Conservation (phyloP, 1,140 invertebrate species). For the Lanistes nyassanus region DNA sequence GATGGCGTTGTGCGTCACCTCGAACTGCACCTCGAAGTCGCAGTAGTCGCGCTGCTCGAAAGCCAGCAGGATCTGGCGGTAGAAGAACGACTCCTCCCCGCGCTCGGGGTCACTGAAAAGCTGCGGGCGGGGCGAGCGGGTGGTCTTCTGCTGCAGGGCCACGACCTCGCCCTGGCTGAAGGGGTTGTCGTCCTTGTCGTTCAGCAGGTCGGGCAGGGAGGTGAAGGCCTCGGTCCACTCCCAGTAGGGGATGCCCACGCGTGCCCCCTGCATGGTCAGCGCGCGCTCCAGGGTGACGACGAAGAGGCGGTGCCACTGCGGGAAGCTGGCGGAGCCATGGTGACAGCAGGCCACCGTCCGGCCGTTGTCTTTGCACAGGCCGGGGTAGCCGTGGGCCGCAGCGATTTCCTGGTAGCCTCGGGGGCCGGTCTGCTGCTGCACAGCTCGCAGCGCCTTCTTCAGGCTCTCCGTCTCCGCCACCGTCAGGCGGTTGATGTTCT, state of each 20-base stretch:
- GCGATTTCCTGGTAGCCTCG: constrained; percentile 32
- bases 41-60: constrained; percentile 38
- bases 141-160: constrained; percentile 12
- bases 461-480: constrained; percentile 26
- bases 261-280: neutral
- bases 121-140: constrained; percentile 19
- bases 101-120: constrained; percentile 34
- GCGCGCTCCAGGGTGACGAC: neutral
- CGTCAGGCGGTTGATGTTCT: constrained; percentile 31
- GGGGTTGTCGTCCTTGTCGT: constrained; percentile 26
- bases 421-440: constrained; percentile 29
- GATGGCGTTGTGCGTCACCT: constrained; percentile 37
- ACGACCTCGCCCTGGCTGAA: constrained; percentile 22
- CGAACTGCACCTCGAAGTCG: constrained; percentile 37
- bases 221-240: constrained; percentile 14
- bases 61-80: constrained; percentile 32
- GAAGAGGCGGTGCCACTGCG: constrained; percentile 37
- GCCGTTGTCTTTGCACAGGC: constrained; percentile 21
- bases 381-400: constrained; percentile 27
- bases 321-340: constrained; percentile 39
- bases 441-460: constrained; percentile 11
- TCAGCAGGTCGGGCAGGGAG: constrained; percentile 25
- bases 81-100: constrained; percentile 32
- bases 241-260: constrained; percentile 30
- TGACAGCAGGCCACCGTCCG: constrained; percentile 32